Evolutionary conservation across 2,113 vertebrate genomes (phyloP).

Genomic region (Neofelis nebulosa): DNA sequence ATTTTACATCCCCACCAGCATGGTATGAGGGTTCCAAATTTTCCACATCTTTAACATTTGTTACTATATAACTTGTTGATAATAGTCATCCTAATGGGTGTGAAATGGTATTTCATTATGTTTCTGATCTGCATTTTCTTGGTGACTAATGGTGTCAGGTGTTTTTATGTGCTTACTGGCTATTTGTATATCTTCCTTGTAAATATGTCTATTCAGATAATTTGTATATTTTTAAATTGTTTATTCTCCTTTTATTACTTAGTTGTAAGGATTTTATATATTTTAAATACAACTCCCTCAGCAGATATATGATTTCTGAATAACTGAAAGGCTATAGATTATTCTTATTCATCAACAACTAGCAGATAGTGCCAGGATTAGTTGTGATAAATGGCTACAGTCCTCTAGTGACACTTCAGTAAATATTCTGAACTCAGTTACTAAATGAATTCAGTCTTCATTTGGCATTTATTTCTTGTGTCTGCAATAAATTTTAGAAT

Average conservation of each 20-base stretch:
- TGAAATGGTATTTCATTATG: background rate
- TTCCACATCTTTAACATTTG: background rate
- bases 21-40: background rate
- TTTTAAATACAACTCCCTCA: background rate
- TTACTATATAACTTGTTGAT: background rate
- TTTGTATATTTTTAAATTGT: background rate
- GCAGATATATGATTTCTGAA: background rate
- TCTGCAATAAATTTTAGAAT: conserved; percentile 2
- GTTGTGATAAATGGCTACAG: background rate
- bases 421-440: background rate
- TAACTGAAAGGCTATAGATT: background rate
- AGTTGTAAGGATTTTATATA: background rate
- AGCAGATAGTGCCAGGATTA: background rate
- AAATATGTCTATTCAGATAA: background rate
- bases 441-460: background rate
- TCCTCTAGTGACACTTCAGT: background rate
- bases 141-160: background rate
- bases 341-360: background rate
- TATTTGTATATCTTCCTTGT: background rate
- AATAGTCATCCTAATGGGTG: background rate
- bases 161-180: background rate
- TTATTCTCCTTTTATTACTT: background rate
- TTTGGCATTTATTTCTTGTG: background rate
- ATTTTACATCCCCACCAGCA: background rate
- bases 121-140: background rate